Base-by-base conservation (phyloP, 2,888 invertebrate genomes). In the Andrena bicolor region DNA sequence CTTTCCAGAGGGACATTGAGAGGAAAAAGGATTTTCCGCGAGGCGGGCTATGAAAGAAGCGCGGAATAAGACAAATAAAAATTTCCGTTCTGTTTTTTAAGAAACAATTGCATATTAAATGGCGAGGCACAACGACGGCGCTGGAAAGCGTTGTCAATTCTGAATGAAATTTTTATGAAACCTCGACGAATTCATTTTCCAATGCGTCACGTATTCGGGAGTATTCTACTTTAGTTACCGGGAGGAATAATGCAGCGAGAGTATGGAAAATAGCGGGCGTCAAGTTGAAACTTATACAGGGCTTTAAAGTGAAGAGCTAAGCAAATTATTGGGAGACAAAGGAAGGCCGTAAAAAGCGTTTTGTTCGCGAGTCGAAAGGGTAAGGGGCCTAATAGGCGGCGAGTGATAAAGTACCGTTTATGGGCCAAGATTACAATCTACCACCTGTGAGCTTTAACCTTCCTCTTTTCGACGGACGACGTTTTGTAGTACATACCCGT, bases 351-450 rank as follows among this genome's bases (percentile, higher is more conserved):
- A 49, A 30, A 16, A 20, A 41, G 8, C 1, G 23, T 30, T 71
- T 58, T 26, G 20, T 26, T 20, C 26, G 16, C 20, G 10, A 48
- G 32, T 41, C 20, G 32, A 58, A 75, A 56, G 23, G 63, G 49
- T 66, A 56, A 49, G 8, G 32, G 32, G 35, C 23, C 35, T 74
- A 79, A 79, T 74, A 74, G 61, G 28, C 26, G 41, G 26, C 30
- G 30, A 65, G 58, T 58, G 56, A 76, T 63, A 76, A 82, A 80
- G 71, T 58, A 20, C 35, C 53, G 66, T 72, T 80, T 75, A 58
- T 51, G 63, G 26, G 26, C 60, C 26, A 72, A 76, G 72, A 82
- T 80, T 72, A 64, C 76, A 69, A 78, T 69, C 51, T 69, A 60
- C 7, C 76, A 64, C 8, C 53, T 48, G 65, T 65, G 65, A 70